Base-by-base conservation (phyloP, 92 coral and sea anemone genomes). In the Desmophyllum pertusum region DNA sequence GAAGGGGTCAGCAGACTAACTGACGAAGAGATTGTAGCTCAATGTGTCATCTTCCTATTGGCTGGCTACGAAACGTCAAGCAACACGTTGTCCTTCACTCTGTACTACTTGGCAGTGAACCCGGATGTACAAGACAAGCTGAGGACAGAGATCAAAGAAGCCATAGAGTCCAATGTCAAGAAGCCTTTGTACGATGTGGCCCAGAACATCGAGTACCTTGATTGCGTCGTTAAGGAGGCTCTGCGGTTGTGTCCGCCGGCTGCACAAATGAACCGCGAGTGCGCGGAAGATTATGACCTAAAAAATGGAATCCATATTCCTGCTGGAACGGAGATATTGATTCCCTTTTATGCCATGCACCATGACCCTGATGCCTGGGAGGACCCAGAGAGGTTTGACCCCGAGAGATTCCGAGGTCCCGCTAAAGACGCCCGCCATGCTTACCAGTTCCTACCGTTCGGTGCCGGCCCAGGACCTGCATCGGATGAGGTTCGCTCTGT, bases 51-150 rank as follows among this genome's bases (percentile, higher is more conserved):
- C 10, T 90, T 90, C 72, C 85, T 90, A 18, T 27, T 90, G 46
- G 93, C 91, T 37, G 93, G 93, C 31, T 83, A 86, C 85, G 93
- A 90, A 70, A 86, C 93, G 63, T 80, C 93, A 21, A 86, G 93
- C 70, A 86, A 77, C 83, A 63, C 93, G 18, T 40, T 90, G 40
- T 38, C 88, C 3, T 81, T 90, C 63, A 81, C 80, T 30, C 36
- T 86, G 38, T 87, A 90, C 59, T 70, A 78, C 89, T 61, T 90
- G 70, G 88, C 85, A 0, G 33, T 83, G 74, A 81, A 90, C 68
- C 91, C 91, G 6, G 88, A 87, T 55, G 48, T 88, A 19, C 92
- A 88, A 57, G 88, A 88, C 41, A 76, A 75, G 37, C 81, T 91
- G 11, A 52, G 89, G 71, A 57, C 42, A 55, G 89, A 87, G 37